Conservation (phyloP, 2,888 invertebrate species). For the Gortyna flavago region DNA sequence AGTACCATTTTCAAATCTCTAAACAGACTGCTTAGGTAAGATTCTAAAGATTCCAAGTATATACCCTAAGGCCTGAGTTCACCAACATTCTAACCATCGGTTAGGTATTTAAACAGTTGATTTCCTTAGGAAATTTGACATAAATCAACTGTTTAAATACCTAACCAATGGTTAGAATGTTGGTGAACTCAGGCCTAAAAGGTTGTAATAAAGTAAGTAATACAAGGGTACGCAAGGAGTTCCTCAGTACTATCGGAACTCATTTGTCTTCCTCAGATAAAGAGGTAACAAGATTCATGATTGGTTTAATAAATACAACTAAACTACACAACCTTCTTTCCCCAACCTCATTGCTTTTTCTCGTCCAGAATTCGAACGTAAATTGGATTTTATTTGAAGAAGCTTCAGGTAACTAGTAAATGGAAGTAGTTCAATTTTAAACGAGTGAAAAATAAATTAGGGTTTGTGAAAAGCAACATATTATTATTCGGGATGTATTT, state of each 20-base stretch:
- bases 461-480: not conserved
- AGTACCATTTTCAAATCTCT: slow-evolving; percentile 12
- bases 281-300: slow-evolving; percentile 61
- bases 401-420: slow-evolving; percentile 1
- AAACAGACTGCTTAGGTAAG: slow-evolving; percentile 12
- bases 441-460: not conserved
- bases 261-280: slow-evolving; percentile 54
- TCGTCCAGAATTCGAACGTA: slow-evolving; percentile 47
- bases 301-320: slow-evolving; percentile 46
- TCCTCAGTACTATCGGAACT: slow-evolving; percentile 37
- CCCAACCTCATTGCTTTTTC: slow-evolving; percentile 43
- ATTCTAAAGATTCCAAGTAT: not conserved
- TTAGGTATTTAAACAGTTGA: too few relatives aligned
- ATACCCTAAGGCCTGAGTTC: too few relatives aligned
- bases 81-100: too few relatives aligned
- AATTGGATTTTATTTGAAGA: slow-evolving; percentile 15
- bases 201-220: slow-evolving; percentile 29
- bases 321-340: slow-evolving; percentile 42
- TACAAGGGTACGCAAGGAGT: slow-evolving; percentile 9
- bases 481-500: not conserved
- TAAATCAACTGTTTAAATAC: too few relatives aligned
- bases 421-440: not conserved
- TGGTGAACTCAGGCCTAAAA: too few relatives aligned
- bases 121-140: too few relatives aligned
- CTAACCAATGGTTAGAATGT: too few relatives aligned